Base-by-base conservation (phyloP, 2,888 invertebrate species). In the Proisotoma minuta region DNA sequence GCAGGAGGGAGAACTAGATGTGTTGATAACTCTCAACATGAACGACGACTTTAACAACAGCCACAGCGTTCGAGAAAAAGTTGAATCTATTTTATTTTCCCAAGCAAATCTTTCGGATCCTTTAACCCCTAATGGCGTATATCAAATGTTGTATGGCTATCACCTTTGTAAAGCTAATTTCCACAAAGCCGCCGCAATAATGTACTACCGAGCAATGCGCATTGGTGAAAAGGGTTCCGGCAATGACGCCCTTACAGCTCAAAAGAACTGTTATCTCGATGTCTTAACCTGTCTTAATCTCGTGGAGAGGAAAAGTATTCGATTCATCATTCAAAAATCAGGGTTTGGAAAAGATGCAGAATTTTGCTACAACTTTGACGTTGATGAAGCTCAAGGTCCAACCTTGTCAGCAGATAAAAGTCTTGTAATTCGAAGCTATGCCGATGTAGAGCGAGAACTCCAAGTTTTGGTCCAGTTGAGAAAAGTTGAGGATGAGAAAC, bases 81-180 rank as follows among this genome's bases (percentile, higher is more conserved):
- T 73, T 2, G 73, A 73, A 61, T 64, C 66, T 5, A 70, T 73
- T 59, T 59, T 73, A 3, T 63, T 60, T 47, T 63, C 66, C 22
- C 73, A 72, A 29, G 72, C 73, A 1, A 69, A 71, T 53, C 47
- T 73, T 1, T 71, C 72, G 1, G 71, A 73, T 49, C 73, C 73
- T 2, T 47, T 72, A 23, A 53, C 57, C 22, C 65, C 59, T 23
- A 65, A 70, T 54, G 71, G 72, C 12, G 66, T 66, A 8, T 73
- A 73, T 43, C 73, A 72, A 51, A 71, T 73, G 40, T 48, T 73
- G 8, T 73, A 70, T 53, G 60, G 70, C n/a, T 73, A 72, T 47
- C 69, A 73, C 53, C 53, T 72, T 22, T 62, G 40, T 12, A 59
- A 60, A n/a, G 64, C 66, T 24, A 70, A 73, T 50, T 73, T 65